Base-by-base conservation (phyloP, 2,797 vertebrate species). In the Coccyzus lansbergi region DNA sequence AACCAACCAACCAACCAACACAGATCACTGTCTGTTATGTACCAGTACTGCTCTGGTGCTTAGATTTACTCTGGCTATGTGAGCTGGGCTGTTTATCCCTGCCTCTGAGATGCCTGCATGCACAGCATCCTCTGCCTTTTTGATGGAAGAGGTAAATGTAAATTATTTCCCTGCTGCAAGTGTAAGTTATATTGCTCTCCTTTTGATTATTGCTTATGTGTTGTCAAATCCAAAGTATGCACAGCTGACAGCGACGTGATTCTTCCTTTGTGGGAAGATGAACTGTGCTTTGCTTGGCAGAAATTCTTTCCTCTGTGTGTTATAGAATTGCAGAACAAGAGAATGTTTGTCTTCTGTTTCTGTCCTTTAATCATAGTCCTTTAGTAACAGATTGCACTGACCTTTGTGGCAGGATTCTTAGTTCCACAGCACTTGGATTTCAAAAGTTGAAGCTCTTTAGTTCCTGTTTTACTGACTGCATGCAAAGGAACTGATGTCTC, bases 181-280 rank as follows among this genome's bases (percentile, higher is more conserved):
- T 7, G 15, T 42, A 28, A 51, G 6, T 62, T 79, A 1, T 5
- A 11, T 33, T 12, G 58, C 15, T 71, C 12, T 79, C 6, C 17
- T 38, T 49, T 65, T 60, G 20, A 4, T 88, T 62, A 63, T 25
- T 90, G 60, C 20, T 13, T 58, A 0, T 29, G 15, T 38, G 4
- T 72, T 86, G 24, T 58, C 15, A 38, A 64, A 58, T 70, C 15
- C 33, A 4, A 6, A 74, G n/a, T 62, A 11, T 5, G 4, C 28
- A 76, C 7, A n/a, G 0, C 15, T 22, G 52, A 36, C 5, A 12
- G 1, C 19, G 29, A 7, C 48, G 33, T 55, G 21, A 4, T 33
- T 49, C 28, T 2, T 3, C 7, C 6, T 33, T 62, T 74, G 28
- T 52, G 64, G 29, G 29, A 83, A 49, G 15, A 24, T 81, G 18